A percentile compares a stretch with the other conserved stretches of the same genome.
Conservation (phyloP, 1,140 invertebrate genomes). For the Chrysomallon squamiferum region DNA sequence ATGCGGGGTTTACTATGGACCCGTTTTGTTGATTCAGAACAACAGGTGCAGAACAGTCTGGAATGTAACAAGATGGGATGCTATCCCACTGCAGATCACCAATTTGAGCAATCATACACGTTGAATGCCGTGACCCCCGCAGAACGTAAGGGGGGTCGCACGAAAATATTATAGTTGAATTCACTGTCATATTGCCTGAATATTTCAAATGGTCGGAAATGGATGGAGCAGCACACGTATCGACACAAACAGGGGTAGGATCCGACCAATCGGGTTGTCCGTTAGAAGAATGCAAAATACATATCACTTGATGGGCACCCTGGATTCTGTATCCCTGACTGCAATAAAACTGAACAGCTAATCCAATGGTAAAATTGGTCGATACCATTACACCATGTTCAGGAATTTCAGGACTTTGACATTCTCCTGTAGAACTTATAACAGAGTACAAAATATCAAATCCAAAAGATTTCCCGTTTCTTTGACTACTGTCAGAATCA, state of each 20-base stretch:
- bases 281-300: background rate
- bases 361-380: background rate
- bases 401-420: too few species aligned
- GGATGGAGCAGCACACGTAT: background rate
- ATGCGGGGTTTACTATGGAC: background rate
- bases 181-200: background rate
- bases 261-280: constrained; percentile 1
- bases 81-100: background rate
- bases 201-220: background rate
- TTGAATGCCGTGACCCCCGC: background rate
- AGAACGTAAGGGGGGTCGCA: background rate
- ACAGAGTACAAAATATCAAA: too few species aligned
- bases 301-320: background rate
- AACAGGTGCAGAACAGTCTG: background rate
- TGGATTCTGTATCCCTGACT: background rate
- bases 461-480: too few species aligned
- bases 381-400: too few species aligned
- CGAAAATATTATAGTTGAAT: constrained; percentile 1
- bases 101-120: background rate
- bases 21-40: background rate
- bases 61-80: background rate
- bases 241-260: background rate
- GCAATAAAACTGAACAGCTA: background rate
- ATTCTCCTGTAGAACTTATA: too few species aligned
- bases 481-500: too few species aligned